phyloP scores from a whole-genome alignment of 2,888 invertebrate species.

The Hecatera dysodea region DNA sequence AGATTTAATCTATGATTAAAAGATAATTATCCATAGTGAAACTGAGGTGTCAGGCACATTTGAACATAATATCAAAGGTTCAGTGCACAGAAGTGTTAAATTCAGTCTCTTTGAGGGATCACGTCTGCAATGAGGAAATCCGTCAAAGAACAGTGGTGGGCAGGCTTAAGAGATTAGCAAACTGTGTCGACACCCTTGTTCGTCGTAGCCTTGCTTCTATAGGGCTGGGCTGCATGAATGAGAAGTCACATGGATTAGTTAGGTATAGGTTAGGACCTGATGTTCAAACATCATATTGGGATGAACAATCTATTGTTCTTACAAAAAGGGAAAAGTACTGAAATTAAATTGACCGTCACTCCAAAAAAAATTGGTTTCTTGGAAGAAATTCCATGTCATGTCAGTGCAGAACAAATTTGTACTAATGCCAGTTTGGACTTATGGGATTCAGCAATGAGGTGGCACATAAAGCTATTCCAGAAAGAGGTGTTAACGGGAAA shows the following conservation, averaged over 20 bases:
- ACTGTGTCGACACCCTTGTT: constrained; percentile 56
- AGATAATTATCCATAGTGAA: constrained; percentile 4
- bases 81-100: constrained; percentile 34
- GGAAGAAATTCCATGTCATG: too few relatives aligned
- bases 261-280: not conserved
- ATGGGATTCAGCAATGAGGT: too few relatives aligned
- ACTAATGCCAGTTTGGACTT: too few relatives aligned
- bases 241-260: constrained; percentile 28
- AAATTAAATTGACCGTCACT: not conserved
- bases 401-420: too few relatives aligned
- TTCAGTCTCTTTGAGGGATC: constrained; percentile 58
- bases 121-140: constrained; percentile 55
- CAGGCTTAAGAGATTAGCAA: constrained; percentile 57
- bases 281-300: not conserved
- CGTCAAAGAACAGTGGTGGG: constrained; percentile 55
- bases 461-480: too few relatives aligned
- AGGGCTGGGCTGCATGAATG: constrained; percentile 17
- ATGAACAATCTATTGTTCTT: not conserved
- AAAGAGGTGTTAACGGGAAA: too few relatives aligned
- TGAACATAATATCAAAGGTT: constrained; percentile 42
- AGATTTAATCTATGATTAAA: not conserved
- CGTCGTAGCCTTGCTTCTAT: constrained; percentile 23
- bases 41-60: constrained; percentile 22
- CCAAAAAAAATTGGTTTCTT: too few relatives aligned
- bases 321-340: not conserved